Evolutionary conservation across 2,797 vertebrate genomes (phyloP).

Genomic region (Pseudomugil gertrudae): DNA sequence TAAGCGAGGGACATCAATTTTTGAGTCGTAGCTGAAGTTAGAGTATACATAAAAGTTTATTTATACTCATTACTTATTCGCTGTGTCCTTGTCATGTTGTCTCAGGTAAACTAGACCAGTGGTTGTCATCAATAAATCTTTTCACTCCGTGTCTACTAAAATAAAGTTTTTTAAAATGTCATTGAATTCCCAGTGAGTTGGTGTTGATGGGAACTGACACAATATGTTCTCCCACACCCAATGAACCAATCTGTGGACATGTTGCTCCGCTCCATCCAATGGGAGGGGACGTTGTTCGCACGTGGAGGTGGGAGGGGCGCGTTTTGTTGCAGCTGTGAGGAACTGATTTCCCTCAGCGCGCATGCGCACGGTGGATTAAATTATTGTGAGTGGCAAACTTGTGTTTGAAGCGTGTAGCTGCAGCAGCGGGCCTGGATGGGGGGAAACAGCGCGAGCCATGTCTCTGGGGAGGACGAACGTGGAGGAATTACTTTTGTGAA

Average conservation of each 20-base stretch:
- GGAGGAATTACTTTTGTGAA: constrained; percentile 73
- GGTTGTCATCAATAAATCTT: constrained; percentile 28
- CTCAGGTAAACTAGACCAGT: constrained; percentile 38
- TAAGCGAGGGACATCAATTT: background rate
- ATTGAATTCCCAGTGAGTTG: too few relatives aligned
- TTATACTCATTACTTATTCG: background rate
- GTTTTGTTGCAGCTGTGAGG: constrained; percentile 10
- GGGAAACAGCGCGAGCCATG: constrained; percentile 73
- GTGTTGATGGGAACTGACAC: constrained; percentile 33
- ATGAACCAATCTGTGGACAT: constrained; percentile 61
- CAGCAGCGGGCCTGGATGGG: constrained; percentile 64
- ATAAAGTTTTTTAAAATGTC: constrained; percentile 3
- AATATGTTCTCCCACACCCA: constrained; percentile 40
- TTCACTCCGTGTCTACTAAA: constrained; percentile 25
- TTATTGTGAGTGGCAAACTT: rapidly evolving
- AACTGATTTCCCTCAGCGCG: background rate
- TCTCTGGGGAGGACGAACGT: constrained; percentile 55
- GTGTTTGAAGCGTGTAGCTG: background rate
- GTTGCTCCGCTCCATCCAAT: constrained; percentile 70
- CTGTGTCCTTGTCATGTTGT: constrained; percentile 26
- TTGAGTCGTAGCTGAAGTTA: background rate
- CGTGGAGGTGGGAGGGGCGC: constrained; percentile 39
- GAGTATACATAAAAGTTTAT: background rate
- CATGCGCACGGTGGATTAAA: constrained; percentile 15
- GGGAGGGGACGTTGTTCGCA: constrained; percentile 24